Conservation (phyloP, 2,797 vertebrate species). For the Huso huso region DNA sequence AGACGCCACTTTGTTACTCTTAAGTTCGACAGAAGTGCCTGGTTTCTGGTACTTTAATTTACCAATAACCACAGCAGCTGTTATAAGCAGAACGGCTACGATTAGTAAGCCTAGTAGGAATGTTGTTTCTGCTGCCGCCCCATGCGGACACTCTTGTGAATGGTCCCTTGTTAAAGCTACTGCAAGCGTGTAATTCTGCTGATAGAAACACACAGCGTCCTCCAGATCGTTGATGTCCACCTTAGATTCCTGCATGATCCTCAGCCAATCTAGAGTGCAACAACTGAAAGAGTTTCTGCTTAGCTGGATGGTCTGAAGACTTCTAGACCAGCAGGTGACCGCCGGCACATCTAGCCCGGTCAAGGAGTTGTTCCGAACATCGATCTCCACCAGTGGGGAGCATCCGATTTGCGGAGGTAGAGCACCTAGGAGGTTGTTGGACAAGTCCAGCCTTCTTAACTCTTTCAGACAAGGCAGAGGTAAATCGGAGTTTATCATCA, state of each 20-base stretch:
- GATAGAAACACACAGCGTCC: slow-evolving; percentile 32
- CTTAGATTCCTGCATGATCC: slow-evolving; percentile 24
- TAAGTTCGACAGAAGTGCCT: rapidly evolving
- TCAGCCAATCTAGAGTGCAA: slow-evolving; percentile 48
- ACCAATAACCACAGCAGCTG: slow-evolving; percentile 19
- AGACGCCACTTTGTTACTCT: slow-evolving; percentile 22
- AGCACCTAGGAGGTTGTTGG: slow-evolving; percentile 39
- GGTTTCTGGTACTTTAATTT: slow-evolving; percentile 13
- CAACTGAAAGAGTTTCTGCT: slow-evolving; percentile 53
- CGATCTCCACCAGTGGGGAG: slow-evolving; percentile 45
- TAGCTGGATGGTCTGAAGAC: slow-evolving; percentile 28
- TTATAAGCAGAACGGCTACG: slow-evolving; percentile 1
- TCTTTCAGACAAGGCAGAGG: slow-evolving; percentile 42
- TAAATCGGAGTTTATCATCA: slow-evolving; percentile 38
- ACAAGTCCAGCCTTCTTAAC: slow-evolving; percentile 44
- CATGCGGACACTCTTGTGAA: slow-evolving; percentile 1
- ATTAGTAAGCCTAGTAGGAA: slow-evolving; percentile 1
- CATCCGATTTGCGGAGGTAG: slow-evolving; percentile 38
- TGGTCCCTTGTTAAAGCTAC: slow-evolving; percentile 13
- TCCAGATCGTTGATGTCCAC: slow-evolving; percentile 40
- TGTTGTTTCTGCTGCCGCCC: neutral
- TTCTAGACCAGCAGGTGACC: slow-evolving; percentile 21
- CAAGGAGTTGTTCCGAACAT: slow-evolving; percentile 49
- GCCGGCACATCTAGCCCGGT: slow-evolving; percentile 38
- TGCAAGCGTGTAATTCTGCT: no score